phyloP scores from a whole-genome alignment of 2,113 vertebrate species.

The Calyptommatus sinebrachiatus region DNA sequence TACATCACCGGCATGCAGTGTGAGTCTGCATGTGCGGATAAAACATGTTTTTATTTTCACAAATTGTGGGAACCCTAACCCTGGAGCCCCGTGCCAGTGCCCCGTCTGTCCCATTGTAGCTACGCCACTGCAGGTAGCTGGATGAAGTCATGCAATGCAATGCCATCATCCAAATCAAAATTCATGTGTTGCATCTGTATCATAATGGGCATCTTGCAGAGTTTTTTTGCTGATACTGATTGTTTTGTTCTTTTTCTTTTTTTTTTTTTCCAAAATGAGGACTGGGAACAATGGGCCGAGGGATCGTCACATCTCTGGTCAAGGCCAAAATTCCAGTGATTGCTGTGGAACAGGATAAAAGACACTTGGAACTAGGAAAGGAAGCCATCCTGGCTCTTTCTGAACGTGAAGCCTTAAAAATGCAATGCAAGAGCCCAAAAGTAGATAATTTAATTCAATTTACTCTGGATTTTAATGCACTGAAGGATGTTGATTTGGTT shows the following conservation, averaged over 20 bases:
- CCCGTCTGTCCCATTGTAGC: no score
- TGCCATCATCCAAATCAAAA: not conserved
- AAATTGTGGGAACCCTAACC: no score
- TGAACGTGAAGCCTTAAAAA: slow-evolving; percentile 75
- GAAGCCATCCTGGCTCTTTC: slow-evolving; percentile 72
- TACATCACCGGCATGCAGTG: no score
- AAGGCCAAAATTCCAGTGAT: slow-evolving; percentile 82
- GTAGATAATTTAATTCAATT: slow-evolving; percentile 68
- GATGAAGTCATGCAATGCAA: no score
- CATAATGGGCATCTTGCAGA: not conserved
- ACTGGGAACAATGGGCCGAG: slow-evolving; percentile 92
- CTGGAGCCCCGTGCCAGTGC: no score
- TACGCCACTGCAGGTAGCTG: no score
- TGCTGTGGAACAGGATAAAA: slow-evolving; percentile 81
- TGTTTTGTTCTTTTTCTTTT: slow-evolving; percentile 33
- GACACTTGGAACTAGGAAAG: slow-evolving; percentile 74
- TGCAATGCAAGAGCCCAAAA: slow-evolving; percentile 41
- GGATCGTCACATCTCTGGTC: slow-evolving; percentile 81
- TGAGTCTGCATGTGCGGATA: no score
- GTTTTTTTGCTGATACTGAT: slow-evolving; percentile 9
- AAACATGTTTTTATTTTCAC: no score
- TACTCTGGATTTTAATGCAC: slow-evolving; percentile 66
- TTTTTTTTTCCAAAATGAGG: slow-evolving; percentile 70
- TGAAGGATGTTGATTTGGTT: slow-evolving; percentile 79
- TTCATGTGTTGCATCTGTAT: not conserved